Percentiles rank a stretch among this genome's conserved stretches.
Conservation (phyloP, 1,140 invertebrate species). For the Berghia stephanieae region DNA sequence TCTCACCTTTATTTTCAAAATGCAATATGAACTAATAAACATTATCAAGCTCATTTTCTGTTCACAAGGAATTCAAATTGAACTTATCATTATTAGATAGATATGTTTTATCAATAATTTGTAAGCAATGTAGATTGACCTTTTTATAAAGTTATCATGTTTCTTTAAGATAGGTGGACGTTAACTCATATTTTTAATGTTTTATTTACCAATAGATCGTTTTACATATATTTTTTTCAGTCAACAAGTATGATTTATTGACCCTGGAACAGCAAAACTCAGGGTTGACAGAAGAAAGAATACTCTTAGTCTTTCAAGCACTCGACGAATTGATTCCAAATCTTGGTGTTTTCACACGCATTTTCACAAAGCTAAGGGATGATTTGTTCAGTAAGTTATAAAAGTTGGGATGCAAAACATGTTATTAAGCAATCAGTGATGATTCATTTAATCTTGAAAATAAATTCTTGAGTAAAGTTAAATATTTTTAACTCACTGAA, state of each 20-base stretch:
- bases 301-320: constrained; percentile 58
- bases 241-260: constrained; percentile 60
- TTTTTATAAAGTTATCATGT: background rate
- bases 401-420: no score
- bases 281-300: constrained; percentile 55
- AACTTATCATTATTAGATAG: background rate
- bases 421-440: background rate
- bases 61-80: background rate
- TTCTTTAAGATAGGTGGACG: background rate
- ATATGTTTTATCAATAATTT: background rate
- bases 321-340: constrained; percentile 62
- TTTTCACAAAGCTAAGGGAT: constrained; percentile 57
- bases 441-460: no score
- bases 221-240: no score
- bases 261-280: constrained; percentile 45
- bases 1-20: no score
- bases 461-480: no score
- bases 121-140: background rate
- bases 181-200: background rate
- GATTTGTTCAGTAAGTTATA: constrained; percentile 59
- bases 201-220: no score
- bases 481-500: no score
- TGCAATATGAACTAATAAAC: no score
- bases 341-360: constrained; percentile 58
- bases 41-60: no score